Evolutionary conservation across 2,888 invertebrate genomes (phyloP), one percentile per base, ranked within the genome.

Genomic region (Phaonia tiefii): DNA sequence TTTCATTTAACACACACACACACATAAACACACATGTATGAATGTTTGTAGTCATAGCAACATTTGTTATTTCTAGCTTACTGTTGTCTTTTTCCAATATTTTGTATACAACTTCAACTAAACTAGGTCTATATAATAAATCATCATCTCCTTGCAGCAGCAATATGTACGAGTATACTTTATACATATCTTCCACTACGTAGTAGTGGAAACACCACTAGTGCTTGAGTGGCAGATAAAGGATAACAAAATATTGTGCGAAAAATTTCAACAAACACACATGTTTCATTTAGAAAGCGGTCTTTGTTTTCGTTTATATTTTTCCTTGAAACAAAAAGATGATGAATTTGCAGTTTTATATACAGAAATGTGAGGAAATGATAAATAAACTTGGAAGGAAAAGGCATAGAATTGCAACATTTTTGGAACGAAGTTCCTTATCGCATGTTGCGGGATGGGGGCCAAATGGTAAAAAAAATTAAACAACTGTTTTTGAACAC

Each of bases 61-160:
- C 31, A 56, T 10, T 39, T 22, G 39, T 70, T 70, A 25, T 42
- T 49, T 5, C 8, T 3, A 31, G 37, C 49, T 51, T 54, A 17
- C 25, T 10, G 44, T 51, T 46, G 26, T 5, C 13, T 0, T 44
- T 39, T 26, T 31, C 1, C 31, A 56, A 44, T 11, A n/a, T n/a
- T n/a, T n/a, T 17, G 44, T 7, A n/a, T n/a, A 37, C 13, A 66
- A 2, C 44, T 22, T 15, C 0, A n/a, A 17, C 51, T 58, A 20
- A 80, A 63, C 25, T 65, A 72, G 75, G 79, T 72, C 79, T 75
- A 73, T 79, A 13, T 10, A 80, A 80, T 80, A 80, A 80, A 80
- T 80, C 79, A 80, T 69, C 72, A 72, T 75, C 72, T 63, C 63
- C 65, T 80, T 44, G 46, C n/a, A 8, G 5, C 2, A 67, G 7